A percentile compares a stretch with the other conserved stretches of the same genome.
Evolutionary conservation across 2,888 invertebrate species (phyloP).

Genomic region (Cheilosia soror): DNA sequence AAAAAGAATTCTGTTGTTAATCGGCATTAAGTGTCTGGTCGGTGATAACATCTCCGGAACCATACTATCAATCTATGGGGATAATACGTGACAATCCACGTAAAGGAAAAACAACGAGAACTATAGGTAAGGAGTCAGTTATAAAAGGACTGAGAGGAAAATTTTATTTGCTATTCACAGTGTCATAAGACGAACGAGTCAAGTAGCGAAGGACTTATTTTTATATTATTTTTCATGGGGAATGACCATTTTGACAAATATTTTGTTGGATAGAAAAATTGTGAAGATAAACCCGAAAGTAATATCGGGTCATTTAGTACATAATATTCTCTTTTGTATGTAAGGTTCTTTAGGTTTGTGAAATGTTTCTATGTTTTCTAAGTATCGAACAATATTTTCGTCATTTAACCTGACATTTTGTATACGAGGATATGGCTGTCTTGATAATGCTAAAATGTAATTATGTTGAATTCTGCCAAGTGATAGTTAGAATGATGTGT

Average conservation of each 20-base stretch:
- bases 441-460: too few species aligned
- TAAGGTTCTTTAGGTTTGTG: too few species aligned
- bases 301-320: too few species aligned
- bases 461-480: too few species aligned
- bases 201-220: background rate
- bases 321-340: too few species aligned
- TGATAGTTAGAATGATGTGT: too few species aligned
- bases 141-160: background rate
- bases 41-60: constrained; percentile 24
- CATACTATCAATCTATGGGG: constrained; percentile 29
- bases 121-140: background rate
- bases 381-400: too few species aligned
- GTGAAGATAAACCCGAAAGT: background rate
- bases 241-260: background rate
- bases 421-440: too few species aligned
- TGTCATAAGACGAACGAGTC: too few species aligned
- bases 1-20: constrained; percentile 35
- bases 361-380: too few species aligned
- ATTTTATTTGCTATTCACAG: too few species aligned
- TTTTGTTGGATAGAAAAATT: background rate
- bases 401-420: too few species aligned
- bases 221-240: background rate
- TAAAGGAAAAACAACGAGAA: constrained; percentile 5
- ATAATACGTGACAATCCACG: constrained; percentile 29
- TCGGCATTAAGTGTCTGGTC: constrained; percentile 33